Percentiles rank a stretch among this genome's conserved stretches.
These are phyloP conservation scores for Brachyistius frenatus DNA, from an alignment of 2,113 vertebrate genomes.

Conservation along the genomic window DNA sequence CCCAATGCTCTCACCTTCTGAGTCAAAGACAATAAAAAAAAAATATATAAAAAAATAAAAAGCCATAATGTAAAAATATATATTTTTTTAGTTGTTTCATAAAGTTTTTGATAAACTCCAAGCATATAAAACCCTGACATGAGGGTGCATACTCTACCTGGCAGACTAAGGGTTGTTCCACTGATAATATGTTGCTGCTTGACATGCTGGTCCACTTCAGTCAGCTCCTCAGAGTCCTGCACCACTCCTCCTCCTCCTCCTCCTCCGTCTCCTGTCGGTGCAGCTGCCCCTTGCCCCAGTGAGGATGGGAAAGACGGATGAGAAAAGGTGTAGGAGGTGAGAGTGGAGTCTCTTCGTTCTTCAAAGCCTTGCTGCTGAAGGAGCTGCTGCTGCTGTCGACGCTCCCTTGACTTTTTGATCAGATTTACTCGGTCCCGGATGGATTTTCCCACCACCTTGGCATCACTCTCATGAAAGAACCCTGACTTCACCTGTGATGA, in stretches of 20 bases:
- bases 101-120: background rate
- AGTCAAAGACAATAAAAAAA: constrained; percentile 30
- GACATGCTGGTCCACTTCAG: constrained; percentile 89
- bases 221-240: constrained; percentile 86
- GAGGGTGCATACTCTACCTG: constrained; percentile 68
- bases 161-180: constrained; percentile 54
- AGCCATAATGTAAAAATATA: background rate
- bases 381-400: constrained; percentile 85
- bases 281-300: constrained; percentile 56
- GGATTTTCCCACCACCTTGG: constrained; percentile 93
- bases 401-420: constrained; percentile 91
- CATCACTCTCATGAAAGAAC: constrained; percentile 95
- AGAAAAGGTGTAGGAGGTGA: constrained; percentile 70
- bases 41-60: background rate
- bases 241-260: constrained; percentile 44
- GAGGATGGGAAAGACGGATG: constrained; percentile 76
- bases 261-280: constrained; percentile 48
- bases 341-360: constrained; percentile 83
- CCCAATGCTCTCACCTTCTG: constrained; percentile 79
- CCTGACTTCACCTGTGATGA: constrained; percentile 90
- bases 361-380: constrained; percentile 74
- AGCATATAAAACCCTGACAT: background rate
- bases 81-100: background rate
- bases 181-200: constrained; percentile 81
- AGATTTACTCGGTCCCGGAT: constrained; percentile 91